phyloP scores from a whole-genome alignment of 2,113 vertebrate genomes.

The Coreoperca whiteheadi region DNA sequence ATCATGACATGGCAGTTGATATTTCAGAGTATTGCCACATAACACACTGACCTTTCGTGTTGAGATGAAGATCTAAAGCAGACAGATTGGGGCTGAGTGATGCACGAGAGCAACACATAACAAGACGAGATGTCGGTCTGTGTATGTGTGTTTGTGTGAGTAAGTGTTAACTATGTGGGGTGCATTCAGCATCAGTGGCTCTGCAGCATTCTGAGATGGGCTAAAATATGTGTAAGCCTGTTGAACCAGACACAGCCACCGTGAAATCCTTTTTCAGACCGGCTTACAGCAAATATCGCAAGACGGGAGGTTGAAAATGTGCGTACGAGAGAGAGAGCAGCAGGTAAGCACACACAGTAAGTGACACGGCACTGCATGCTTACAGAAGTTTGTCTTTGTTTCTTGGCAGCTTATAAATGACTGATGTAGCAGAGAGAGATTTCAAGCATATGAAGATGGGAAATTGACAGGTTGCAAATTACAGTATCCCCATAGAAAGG shows the following conservation, averaged over 20 bases:
- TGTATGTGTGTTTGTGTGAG: conserved; percentile 14
- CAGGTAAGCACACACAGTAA: conserved; percentile 35
- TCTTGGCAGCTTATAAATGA: conserved; percentile 51
- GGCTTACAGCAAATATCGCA: conserved; percentile 47
- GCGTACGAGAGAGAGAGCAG: conserved; percentile 11
- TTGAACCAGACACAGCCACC: conserved; percentile 63
- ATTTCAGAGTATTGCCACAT: conserved; percentile 47
- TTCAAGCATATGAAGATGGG: conserved; percentile 1
- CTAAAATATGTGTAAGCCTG: conserved; percentile 66
- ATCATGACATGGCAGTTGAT: conserved; percentile 52
- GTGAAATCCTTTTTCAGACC: conserved; percentile 72
- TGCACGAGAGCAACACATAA: conserved; percentile 35
- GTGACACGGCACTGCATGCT: background rate
- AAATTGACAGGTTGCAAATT: conserved; percentile 29
- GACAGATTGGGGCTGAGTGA: conserved; percentile 45
- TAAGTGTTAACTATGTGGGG: conserved; percentile 13
- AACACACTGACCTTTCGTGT: conserved; percentile 51
- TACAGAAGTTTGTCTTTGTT: conserved; percentile 26
- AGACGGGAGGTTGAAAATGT: conserved; percentile 23
- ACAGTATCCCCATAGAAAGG: conserved; percentile 11
- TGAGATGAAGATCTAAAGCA: conserved; percentile 45
- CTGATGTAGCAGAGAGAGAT: conserved; percentile 21
- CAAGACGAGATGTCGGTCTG: conserved; percentile 5
- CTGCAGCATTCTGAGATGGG: conserved; percentile 22
- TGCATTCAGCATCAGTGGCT: conserved; percentile 23